Percentiles rank a stretch among this genome's conserved stretches.
phyloP scores from a whole-genome alignment of 1,140 invertebrate species.

The Lanistes nyassanus region DNA sequence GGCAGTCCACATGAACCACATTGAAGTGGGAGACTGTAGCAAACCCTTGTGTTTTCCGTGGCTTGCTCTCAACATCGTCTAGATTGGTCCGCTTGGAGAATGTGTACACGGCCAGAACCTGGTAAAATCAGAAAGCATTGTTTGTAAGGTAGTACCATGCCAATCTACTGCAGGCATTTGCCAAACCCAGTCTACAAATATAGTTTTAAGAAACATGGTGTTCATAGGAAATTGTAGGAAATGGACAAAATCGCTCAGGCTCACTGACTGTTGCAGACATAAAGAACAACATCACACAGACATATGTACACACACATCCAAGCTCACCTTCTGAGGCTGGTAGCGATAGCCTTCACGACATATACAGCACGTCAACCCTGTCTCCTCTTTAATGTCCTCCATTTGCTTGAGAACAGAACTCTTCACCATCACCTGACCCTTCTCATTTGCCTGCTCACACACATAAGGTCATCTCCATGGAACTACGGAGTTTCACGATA shows the following conservation, averaged over 20 bases:
- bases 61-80: conserved; percentile 92
- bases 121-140: conserved; percentile 1
- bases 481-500: too few relatives aligned
- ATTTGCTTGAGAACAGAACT: conserved; percentile 90
- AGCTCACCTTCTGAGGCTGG: conserved; percentile 65
- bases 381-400: conserved; percentile 94
- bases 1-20: conserved; percentile 97
- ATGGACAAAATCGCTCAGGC: background rate
- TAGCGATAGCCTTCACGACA: conserved; percentile 98
- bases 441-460: conserved; percentile 61
- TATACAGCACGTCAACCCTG: conserved; percentile 96
- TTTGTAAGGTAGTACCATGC: too few relatives aligned
- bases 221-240: too few relatives aligned
- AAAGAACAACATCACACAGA: background rate
- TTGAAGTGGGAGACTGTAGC: conserved; percentile 98
- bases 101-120: conserved; percentile 90
- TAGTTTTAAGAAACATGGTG: too few relatives aligned
- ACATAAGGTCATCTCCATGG: too few relatives aligned
- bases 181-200: too few relatives aligned
- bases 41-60: conserved; percentile 75
- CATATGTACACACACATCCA: background rate
- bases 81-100: conserved; percentile 95
- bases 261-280: background rate
- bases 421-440: conserved; percentile 82
- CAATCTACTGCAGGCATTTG: too few relatives aligned